Evolutionary conservation across 2,797 vertebrate genomes (phyloP).

Genomic region (Ibycter americanus): DNA sequence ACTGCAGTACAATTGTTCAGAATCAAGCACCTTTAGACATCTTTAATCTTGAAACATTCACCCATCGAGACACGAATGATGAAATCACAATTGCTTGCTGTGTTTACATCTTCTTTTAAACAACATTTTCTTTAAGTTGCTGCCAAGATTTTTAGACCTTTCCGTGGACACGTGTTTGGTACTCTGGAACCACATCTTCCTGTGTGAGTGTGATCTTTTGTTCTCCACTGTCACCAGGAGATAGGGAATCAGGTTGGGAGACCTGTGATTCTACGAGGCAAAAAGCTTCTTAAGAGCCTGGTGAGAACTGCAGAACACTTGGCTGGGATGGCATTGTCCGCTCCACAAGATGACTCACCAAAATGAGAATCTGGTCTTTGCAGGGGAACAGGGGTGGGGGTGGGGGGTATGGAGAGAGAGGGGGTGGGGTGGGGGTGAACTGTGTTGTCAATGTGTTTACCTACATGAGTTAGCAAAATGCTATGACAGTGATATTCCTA

Average conservation of each 20-base stretch:
- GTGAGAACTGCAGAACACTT: background rate
- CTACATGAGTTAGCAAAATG: background rate
- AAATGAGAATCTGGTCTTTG: background rate
- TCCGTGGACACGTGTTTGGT: rapidly evolving
- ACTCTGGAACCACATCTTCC: rapidly evolving
- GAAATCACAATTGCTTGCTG: background rate
- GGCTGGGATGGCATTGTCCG: background rate
- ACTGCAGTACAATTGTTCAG: background rate
- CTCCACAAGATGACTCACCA: background rate
- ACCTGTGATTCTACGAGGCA: background rate
- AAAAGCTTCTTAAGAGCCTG: background rate
- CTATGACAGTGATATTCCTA: background rate
- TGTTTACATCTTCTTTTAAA: background rate
- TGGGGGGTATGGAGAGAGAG: too few relatives aligned
- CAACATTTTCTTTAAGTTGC: background rate
- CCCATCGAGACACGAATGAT: background rate
- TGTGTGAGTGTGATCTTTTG: background rate
- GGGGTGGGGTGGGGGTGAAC: too few relatives aligned
- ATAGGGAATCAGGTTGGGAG: background rate
- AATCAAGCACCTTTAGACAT: background rate
- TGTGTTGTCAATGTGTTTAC: background rate
- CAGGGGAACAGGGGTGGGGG: background rate
- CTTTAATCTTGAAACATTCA: background rate
- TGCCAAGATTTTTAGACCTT: background rate
- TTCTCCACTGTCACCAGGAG: background rate